Base-by-base conservation (phyloP, 2,888 invertebrate genomes). In the Scrobipalpa atriplicella region DNA sequence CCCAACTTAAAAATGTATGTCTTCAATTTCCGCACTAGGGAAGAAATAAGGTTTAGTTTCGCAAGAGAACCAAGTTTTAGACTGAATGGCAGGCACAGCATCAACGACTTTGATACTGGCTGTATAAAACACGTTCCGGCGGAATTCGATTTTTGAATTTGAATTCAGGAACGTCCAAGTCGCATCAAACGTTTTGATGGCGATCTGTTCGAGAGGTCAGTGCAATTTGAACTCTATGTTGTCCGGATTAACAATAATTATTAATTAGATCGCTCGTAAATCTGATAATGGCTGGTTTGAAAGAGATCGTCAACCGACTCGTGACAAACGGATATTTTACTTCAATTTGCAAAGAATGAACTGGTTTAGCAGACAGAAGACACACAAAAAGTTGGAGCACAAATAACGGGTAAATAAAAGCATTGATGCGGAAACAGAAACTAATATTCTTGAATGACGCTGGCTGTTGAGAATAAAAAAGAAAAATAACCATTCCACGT, bases 121-220 rank as follows among this genome's bases (percentile, higher is more conserved):
- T 86, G 83, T 84, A 87, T 83, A 78, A 80, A 90, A 90, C 90
- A 83, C 75, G 90, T 90, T 90, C 80, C 80, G 75, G 83, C 80
- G 76, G 81, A 83, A 79, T 85, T 80, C 73, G 75, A 79, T 78
- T 80, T 77, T 80, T 78, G 74, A 79, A 82, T 80, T 78, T 77
- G 74, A 74, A 74, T 69, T 78, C 77, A 75, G 52, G n/a, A n/a
- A n/a, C n/a, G n/a, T n/a, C n/a, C 47, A 19, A 16, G 62, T 54
- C 62, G 54, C n/a, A 58, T 62, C 56, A 63, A 47, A 62, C 47
- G 62, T 63, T 51, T 63, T 63, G 52, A 63, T 38, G 41, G n/a
- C 65, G 60, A 41, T 65, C 51, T 51, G 19, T 43, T 51, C 13
- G 61, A 65, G 41, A 29, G 61, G 18, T 39, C 65, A 65, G 18